phyloP scores from a whole-genome alignment of 2,888 invertebrate species.

The Aromia moschata region DNA sequence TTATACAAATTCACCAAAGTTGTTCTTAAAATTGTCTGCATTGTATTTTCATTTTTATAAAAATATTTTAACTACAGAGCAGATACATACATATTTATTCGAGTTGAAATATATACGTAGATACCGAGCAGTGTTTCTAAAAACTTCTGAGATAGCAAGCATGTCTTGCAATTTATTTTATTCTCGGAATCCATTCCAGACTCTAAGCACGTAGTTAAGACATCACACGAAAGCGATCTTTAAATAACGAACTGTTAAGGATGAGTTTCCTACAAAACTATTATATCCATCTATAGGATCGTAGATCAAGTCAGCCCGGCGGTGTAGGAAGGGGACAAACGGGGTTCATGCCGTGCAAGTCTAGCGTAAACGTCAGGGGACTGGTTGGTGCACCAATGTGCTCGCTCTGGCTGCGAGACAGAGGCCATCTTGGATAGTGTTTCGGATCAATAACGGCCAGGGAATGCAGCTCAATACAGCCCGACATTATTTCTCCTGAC shows the following conservation, averaged over 20 bases:
- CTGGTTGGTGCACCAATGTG: constrained; percentile 57
- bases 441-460: constrained; percentile 58
- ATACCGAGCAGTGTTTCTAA: constrained; percentile 43
- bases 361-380: constrained; percentile 53
- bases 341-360: constrained; percentile 50
- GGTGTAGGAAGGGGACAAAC: constrained; percentile 37
- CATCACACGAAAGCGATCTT: constrained; percentile 29
- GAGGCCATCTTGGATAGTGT: constrained; percentile 60
- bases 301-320: constrained; percentile 54
- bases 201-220: constrained; percentile 58
- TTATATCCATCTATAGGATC: constrained; percentile 52
- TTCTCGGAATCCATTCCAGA: constrained; percentile 62
- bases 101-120: too few species aligned
- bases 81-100: too few species aligned
- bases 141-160: constrained; percentile 56
- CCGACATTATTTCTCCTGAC: constrained; percentile 20
- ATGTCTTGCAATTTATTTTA: constrained; percentile 62
- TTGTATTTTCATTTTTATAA: too few species aligned
- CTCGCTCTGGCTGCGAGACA: constrained; percentile 54
- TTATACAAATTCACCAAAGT: too few species aligned
- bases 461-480: constrained; percentile 59
- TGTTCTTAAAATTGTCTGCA: too few species aligned
- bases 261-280: constrained; percentile 34
- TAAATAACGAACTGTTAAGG: constrained; percentile 30
- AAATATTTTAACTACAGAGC: too few species aligned